Evolutionary conservation across 2,797 vertebrate species (phyloP), one percentile per base, ranked within the genome.

Genomic region (Sebastolobus alascanus): DNA sequence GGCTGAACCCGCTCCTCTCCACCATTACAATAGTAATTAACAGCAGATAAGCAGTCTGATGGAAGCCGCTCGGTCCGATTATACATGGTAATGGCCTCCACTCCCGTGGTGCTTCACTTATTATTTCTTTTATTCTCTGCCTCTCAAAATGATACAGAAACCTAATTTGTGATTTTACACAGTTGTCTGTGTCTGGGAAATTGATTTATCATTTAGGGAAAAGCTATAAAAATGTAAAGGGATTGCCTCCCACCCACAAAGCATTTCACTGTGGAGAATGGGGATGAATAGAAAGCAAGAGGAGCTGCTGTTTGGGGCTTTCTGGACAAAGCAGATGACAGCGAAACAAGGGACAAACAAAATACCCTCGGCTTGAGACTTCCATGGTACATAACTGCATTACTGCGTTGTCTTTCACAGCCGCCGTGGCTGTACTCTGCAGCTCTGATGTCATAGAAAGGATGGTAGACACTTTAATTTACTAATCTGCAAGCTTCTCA

Each of bases 21-120:
- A 80, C 73, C 64, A 90, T 90, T 86, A 82, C 77, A 77, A 56
- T 75, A 73, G 52, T 86, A 92, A 92, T 91, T 90, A 90, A 86
- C 69, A 87, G 78, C 69, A 79, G 90, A 91, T 90, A 88, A 91
- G 84, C 74, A 56, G 75, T 35, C 71, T 75, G 79, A 90, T 68
- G 56, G 76, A 84, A 75, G 56, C 16, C 38, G 27, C 70, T 79
- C 56, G 43, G 79, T 75, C 69, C 29, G 67, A 90, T 87, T 89
- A 86, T 60, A 71, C 65, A 75, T 71, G 64, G 52, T 79, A 84
- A 86, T 85, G 69, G 68, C 82, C 75, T 80, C 65, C 67, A 68
- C 73, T 87, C 75, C 76, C 14, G 13, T 52, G 55, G 67, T 58
- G 76, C 74, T 59, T 75, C 38, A 69, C 66, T 82, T 84, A 40